Conservation (phyloP, 2,113 vertebrate genomes). For the Ceuthmochares aereus region DNA sequence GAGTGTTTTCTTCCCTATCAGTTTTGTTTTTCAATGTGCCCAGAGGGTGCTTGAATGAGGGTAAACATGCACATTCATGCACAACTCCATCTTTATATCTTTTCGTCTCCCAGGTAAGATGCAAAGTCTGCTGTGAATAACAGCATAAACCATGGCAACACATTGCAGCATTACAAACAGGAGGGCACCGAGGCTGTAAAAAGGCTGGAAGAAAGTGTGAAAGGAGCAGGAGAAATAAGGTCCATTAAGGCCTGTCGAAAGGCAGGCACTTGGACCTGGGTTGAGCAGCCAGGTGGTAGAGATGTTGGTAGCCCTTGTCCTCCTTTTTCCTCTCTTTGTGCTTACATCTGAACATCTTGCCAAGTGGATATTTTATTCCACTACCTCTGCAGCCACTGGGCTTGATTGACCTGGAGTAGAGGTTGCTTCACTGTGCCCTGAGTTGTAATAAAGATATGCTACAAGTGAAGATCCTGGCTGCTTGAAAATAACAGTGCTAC, state of each 20-base stretch:
- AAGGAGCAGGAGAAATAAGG: not conserved
- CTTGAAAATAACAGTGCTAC: not conserved
- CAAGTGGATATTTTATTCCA: not conserved
- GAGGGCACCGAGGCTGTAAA: not conserved
- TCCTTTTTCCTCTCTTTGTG: not conserved
- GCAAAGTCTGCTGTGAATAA: not conserved
- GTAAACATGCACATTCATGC: not conserved
- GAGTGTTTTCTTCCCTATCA: not conserved
- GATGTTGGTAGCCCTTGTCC: not conserved
- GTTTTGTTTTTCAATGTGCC: not conserved
- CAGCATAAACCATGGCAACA: conserved; percentile 49
- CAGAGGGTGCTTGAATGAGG: not conserved
- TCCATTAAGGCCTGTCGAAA: not conserved
- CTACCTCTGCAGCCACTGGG: not conserved
- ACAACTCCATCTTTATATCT: not conserved
- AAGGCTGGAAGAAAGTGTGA: not conserved
- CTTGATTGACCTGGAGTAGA: not conserved
- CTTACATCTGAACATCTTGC: not conserved
- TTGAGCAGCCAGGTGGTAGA: not conserved
- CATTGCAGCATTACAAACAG: not conserved
- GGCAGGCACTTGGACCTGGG: not conserved
- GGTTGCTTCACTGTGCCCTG: accelerated
- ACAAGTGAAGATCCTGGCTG: accelerated
- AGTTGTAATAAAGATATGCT: not conserved
- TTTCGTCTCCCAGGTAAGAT: not conserved